phyloP scores from a whole-genome alignment of 2,888 invertebrate genomes.

The Athalia rosae region DNA sequence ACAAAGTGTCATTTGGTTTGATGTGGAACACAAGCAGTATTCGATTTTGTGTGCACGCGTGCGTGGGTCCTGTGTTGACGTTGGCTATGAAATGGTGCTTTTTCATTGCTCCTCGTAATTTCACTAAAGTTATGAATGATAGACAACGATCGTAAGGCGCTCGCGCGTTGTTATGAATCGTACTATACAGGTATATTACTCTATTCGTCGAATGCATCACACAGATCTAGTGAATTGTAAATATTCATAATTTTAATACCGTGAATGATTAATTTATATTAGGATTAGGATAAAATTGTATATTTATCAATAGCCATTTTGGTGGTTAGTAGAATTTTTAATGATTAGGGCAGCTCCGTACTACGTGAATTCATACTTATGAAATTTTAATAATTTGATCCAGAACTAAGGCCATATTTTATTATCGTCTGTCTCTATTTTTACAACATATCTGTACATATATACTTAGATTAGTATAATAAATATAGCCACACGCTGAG shows the following conservation, averaged over 20 bases:
- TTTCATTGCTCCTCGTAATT: too few relatives aligned
- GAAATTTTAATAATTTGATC: not conserved
- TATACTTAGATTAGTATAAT: not conserved
- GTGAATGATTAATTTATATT: slow-evolving; percentile 28
- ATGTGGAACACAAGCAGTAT: not conserved
- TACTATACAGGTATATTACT: not conserved
- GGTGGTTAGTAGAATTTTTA: slow-evolving; percentile 24
- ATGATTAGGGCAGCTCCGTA: slow-evolving; percentile 8
- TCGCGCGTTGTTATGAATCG: too few relatives aligned
- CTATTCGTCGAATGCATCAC: slow-evolving; percentile 32
- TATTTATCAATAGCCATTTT: slow-evolving; percentile 20
- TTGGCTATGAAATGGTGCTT: too few relatives aligned
- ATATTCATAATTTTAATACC: slow-evolving; percentile 18
- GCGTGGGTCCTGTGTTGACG: too few relatives aligned
- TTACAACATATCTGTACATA: not conserved
- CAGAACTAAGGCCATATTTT: slow-evolving; percentile 12
- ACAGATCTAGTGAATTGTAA: slow-evolving; percentile 28
- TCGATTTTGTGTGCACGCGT: too few relatives aligned
- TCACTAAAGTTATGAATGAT: too few relatives aligned
- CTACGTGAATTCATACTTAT: not conserved
- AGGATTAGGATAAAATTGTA: slow-evolving; percentile 28
- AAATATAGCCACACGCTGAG: not conserved
- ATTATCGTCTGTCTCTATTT: not conserved
- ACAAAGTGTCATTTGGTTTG: not conserved
- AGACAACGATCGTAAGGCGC: too few relatives aligned